Evolutionary conservation across 2,888 invertebrate species (phyloP).

Genomic region (Thyatira batis): DNA sequence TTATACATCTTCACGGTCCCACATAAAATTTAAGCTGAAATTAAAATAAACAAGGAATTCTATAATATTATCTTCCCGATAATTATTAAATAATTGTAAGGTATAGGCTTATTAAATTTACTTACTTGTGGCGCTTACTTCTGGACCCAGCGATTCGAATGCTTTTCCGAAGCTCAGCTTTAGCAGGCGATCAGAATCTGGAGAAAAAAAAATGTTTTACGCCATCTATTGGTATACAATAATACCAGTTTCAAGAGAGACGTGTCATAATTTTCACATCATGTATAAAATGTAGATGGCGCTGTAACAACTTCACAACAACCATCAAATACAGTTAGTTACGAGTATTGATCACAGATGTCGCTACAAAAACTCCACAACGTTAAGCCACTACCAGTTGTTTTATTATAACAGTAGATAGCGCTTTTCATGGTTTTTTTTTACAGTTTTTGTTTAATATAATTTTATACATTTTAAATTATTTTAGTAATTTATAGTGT

Average conservation of each 20-base stretch:
- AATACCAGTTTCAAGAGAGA: not conserved
- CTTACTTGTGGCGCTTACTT: constrained; percentile 90
- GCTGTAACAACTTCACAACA: constrained; percentile 7
- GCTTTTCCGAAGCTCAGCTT: constrained; percentile 80
- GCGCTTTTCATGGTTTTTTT: constrained; percentile 13
- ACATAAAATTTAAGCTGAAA: no score
- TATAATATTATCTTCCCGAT: no score
- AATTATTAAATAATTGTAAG: no score
- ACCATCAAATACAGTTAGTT: constrained; percentile 10
- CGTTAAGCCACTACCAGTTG: no score
- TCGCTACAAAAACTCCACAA: constrained; percentile 4
- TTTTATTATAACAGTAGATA: constrained; percentile 22
- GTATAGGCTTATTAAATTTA: constrained; percentile 35
- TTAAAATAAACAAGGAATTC: no score
- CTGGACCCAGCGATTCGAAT: constrained; percentile 85
- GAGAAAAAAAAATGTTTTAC: constrained; percentile 36
- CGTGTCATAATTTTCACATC: not conserved
- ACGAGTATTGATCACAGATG: constrained; percentile 8
- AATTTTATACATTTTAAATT: not conserved
- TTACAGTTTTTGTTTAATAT: not conserved
- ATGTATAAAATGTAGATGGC: constrained; percentile 27
- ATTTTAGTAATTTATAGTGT: not conserved
- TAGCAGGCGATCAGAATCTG: constrained; percentile 76
- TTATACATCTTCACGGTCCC: no score
- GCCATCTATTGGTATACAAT: constrained; percentile 41